Conservation (phyloP, 2,797 vertebrate genomes). For the Protosalanx chinensis region DNA sequence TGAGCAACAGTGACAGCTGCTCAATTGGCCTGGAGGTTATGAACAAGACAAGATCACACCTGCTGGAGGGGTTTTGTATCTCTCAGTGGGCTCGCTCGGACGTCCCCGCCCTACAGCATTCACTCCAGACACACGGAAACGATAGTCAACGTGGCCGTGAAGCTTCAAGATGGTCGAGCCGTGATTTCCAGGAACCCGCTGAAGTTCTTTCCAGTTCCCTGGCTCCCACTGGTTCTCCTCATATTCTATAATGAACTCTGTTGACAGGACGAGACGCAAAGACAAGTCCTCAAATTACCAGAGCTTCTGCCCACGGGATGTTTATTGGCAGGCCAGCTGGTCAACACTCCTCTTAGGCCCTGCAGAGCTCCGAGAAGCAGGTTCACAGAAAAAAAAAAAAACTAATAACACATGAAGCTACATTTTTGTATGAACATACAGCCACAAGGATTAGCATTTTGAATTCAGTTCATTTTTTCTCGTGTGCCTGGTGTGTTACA, state of each 20-base stretch:
- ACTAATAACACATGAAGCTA: neutral
- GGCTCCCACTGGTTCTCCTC: slow-evolving; percentile 85
- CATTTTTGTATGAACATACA: neutral
- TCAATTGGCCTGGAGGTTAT: slow-evolving; percentile 37
- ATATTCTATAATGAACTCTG: slow-evolving; percentile 89
- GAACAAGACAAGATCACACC: slow-evolving; percentile 70
- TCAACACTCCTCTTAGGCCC: slow-evolving; percentile 40
- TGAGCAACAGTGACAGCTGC: slow-evolving; percentile 30
- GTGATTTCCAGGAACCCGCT: slow-evolving; percentile 71
- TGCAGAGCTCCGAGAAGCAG: slow-evolving; percentile 14
- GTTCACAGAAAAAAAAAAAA: neutral
- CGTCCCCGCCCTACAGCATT: slow-evolving; percentile 83
- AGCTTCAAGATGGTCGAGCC: slow-evolving; percentile 72
- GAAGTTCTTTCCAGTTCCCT: slow-evolving; percentile 83
- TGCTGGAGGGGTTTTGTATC: slow-evolving; percentile 81
- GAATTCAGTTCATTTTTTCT: too few relatives aligned
- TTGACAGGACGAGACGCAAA: slow-evolving; percentile 47
- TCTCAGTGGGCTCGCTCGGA: slow-evolving; percentile 76
- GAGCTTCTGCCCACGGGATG: slow-evolving; percentile 39
- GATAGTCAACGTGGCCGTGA: slow-evolving; percentile 81
- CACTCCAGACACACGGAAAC: slow-evolving; percentile 80
- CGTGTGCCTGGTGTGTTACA: neutral
- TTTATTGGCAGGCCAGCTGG: slow-evolving; percentile 57
- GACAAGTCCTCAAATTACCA: slow-evolving; percentile 22
- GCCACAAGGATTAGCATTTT: too few relatives aligned